Percentiles rank a stretch among this genome's conserved stretches.
Conservation (phyloP, 1,140 invertebrate genomes). For the Papilio helenus region DNA sequence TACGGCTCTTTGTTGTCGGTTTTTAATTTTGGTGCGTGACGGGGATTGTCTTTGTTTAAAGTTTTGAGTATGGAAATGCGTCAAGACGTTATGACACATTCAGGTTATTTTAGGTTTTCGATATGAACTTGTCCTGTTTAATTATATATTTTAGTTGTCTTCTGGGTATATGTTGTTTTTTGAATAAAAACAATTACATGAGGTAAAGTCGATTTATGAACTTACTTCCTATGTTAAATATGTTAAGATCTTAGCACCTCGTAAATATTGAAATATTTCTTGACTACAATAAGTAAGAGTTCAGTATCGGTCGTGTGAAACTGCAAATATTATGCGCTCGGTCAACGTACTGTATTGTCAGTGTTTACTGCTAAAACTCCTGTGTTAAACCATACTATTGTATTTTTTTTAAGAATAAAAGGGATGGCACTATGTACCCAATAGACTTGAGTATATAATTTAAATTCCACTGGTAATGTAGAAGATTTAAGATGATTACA, state of each 20-base stretch:
- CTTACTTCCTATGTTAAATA: too few relatives aligned
- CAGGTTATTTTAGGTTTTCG: not conserved
- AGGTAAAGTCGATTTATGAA: too few relatives aligned
- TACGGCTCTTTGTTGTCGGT: not conserved
- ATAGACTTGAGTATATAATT: too few relatives aligned
- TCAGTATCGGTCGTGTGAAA: not conserved
- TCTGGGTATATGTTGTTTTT: not conserved
- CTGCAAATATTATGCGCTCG: not conserved
- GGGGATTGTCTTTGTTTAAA: not conserved
- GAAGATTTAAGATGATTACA: too few relatives aligned
- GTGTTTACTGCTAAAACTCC: not conserved
- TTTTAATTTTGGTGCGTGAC: conserved; percentile 3
- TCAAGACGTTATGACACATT: not conserved
- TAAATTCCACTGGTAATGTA: too few relatives aligned
- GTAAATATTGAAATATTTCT: not conserved
- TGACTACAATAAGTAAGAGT: not conserved
- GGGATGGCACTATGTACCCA: too few relatives aligned
- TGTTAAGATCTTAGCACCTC: not conserved
- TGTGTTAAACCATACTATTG: too few relatives aligned
- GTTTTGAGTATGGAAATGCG: not conserved
- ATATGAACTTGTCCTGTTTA: not conserved
- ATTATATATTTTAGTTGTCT: not conserved
- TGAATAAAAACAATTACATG: too few relatives aligned
- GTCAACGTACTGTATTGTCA: not conserved
- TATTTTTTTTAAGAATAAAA: too few relatives aligned